Evolutionary conservation across 2,113 vertebrate species (phyloP).

Genomic region (Perca schrenkii): DNA sequence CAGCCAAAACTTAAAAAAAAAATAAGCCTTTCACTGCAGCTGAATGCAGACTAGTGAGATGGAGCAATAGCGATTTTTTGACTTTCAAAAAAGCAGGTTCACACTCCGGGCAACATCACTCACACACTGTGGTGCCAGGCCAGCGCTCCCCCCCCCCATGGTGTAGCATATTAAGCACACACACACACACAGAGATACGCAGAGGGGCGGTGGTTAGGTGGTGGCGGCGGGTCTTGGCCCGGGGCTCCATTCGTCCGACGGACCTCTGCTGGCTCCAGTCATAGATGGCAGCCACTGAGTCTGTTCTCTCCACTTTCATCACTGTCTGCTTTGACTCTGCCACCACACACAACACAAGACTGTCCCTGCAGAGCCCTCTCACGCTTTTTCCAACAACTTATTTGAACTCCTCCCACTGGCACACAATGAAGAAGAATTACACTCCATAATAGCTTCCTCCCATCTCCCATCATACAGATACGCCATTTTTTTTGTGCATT

Average conservation of each 20-base stretch:
- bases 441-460: not conserved
- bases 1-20: too few relatives aligned
- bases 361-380: not conserved
- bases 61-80: not conserved
- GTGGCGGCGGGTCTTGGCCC: not conserved
- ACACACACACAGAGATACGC: not conserved
- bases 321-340: conserved; percentile 5
- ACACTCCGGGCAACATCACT: conserved; percentile 11
- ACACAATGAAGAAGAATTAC: not conserved
- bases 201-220: not conserved
- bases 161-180: not conserved
- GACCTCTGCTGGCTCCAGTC: conserved; percentile 15
- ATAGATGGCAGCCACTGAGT: not conserved
- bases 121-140: not conserved
- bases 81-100: conserved; percentile 3
- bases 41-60: not conserved
- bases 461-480: not conserved
- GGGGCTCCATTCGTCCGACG: conserved; percentile 18
- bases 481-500: too few relatives aligned
- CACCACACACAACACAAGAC: not conserved
- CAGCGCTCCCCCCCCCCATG: not conserved
- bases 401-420: not conserved
- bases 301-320: conserved; percentile 7
- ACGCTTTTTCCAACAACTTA: not conserved
- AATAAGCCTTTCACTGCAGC: not conserved